These are phyloP conservation scores for Vidua chalybeata DNA, from an alignment of 2,113 vertebrate genomes.

Conservation along the genomic window DNA sequence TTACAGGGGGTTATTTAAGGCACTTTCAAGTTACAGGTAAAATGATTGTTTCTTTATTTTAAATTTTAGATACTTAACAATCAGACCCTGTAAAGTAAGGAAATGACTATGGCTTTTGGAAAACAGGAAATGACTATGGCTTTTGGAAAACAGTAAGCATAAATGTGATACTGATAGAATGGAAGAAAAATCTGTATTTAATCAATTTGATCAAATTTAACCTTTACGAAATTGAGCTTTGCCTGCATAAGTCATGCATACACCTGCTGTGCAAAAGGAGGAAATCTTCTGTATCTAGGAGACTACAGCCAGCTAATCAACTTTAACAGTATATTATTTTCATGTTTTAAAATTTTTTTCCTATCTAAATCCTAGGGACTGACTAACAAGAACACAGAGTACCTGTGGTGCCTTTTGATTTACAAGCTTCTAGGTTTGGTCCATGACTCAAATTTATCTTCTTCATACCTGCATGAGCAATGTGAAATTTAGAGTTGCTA, in stretches of 20 bases:
- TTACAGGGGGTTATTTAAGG: not conserved
- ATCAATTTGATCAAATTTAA: conserved; percentile 75
- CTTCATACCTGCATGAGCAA: conserved; percentile 33
- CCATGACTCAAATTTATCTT: conserved; percentile 30
- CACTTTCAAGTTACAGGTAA: not conserved
- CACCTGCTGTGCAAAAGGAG: conserved; percentile 67
- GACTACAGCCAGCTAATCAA: conserved; percentile 69
- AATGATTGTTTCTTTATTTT: not conserved
- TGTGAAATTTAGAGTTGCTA: conserved; percentile 18
- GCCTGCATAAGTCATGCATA: conserved; percentile 66
- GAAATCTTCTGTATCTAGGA: conserved; percentile 66
- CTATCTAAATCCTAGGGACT: conserved; percentile 47
- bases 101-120: conserved; percentile 20
- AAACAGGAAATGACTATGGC: not conserved
- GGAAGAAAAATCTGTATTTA: conserved; percentile 65
- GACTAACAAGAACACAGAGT: conserved; percentile 63
- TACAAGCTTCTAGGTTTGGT: conserved; percentile 31
- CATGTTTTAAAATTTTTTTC: conserved; percentile 41
- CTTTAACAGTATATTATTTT: conserved; percentile 70
- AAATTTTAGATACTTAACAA: conserved; percentile 11
- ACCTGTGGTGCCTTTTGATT: conserved; percentile 56
- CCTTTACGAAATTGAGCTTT: conserved; percentile 70
- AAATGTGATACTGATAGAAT: conserved; percentile 49
- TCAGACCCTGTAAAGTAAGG: conserved; percentile 5
- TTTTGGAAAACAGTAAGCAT: conserved; percentile 41